Percentiles rank a stretch among this genome's conserved stretches.
Evolutionary conservation across 2,888 invertebrate species (phyloP).

Genomic region (Synergus laeviventris): DNA sequence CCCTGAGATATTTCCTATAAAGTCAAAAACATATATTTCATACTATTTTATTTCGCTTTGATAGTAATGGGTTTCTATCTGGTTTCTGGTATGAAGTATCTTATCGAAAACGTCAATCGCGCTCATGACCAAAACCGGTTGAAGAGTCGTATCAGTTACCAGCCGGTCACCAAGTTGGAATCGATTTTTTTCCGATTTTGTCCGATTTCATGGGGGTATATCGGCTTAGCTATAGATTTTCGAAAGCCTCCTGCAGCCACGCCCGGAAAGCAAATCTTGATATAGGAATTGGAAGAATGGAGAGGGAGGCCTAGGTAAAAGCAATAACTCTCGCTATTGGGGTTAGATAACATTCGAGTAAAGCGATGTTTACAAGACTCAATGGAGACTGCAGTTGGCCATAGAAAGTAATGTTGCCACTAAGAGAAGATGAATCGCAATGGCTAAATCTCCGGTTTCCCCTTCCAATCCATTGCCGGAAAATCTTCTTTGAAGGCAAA

Average conservation of each 20-base stretch:
- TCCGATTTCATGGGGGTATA: background rate
- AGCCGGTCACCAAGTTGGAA: slow-evolving; percentile 10
- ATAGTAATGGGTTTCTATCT: slow-evolving; percentile 14
- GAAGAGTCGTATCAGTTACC: slow-evolving; percentile 34
- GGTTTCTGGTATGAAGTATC: slow-evolving; percentile 12
- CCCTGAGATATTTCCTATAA: slow-evolving; percentile 28
- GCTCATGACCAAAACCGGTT: slow-evolving; percentile 19
- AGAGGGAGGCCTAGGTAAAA: slow-evolving; percentile 40
- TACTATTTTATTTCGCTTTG: slow-evolving; percentile 10
- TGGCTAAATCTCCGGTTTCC: slow-evolving; percentile 44
- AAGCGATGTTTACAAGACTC: slow-evolving; percentile 54
- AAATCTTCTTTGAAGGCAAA: background rate
- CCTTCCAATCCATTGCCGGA: slow-evolving; percentile 1
- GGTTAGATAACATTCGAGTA: slow-evolving; percentile 45
- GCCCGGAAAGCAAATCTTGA: slow-evolving; percentile 29
- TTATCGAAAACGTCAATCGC: slow-evolving; percentile 20
- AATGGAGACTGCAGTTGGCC: slow-evolving; percentile 46
- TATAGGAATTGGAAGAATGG: slow-evolving; percentile 12
- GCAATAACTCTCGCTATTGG: slow-evolving; percentile 50
- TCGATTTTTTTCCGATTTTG: slow-evolving; percentile 20
- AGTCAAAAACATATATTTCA: background rate
- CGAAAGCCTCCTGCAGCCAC: slow-evolving; percentile 21
- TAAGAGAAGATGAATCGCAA: slow-evolving; percentile 71
- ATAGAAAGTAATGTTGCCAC: slow-evolving; percentile 69
- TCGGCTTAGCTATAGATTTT: slow-evolving; percentile 24